A percentile compares a stretch with the other conserved stretches of the same genome.
phyloP scores from a whole-genome alignment of 2,113 vertebrate genomes.

The Halichoerus grypus region DNA sequence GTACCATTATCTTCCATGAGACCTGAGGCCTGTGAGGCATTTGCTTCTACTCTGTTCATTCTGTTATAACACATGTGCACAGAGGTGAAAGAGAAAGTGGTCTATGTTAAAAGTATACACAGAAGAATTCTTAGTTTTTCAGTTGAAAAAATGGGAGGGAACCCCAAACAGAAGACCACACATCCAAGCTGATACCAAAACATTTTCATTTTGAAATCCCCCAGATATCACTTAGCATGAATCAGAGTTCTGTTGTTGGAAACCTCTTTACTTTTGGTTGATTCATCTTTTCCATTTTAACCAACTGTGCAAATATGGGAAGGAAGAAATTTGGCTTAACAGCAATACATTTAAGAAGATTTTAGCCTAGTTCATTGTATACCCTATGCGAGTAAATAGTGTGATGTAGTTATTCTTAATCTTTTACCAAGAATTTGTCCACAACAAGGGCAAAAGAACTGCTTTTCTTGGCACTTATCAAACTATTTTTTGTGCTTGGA shows the following conservation, averaged over 20 bases:
- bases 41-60: slow-evolving; percentile 72
- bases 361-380: neutral
- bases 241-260: neutral
- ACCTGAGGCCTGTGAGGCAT: slow-evolving; percentile 37
- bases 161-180: neutral
- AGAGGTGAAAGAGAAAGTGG: slow-evolving; percentile 70
- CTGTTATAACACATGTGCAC: slow-evolving; percentile 70
- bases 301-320: neutral
- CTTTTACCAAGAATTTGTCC: neutral
- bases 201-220: neutral
- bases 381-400: neutral
- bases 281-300: neutral
- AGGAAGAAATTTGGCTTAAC: neutral
- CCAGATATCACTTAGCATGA: neutral
- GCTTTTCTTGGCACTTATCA: neutral
- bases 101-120: slow-evolving; percentile 53
- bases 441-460: neutral
- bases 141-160: neutral
- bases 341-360: neutral
- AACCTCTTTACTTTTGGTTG: neutral
- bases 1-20: slow-evolving; percentile 77
- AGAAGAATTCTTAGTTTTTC: slow-evolving; percentile 70
- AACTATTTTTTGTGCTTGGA: neutral
- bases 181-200: neutral
- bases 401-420: neutral